Evolutionary conservation across 2,888 invertebrate genomes (phyloP), one percentile per base, ranked within the genome.

Genomic region (Protodeltote pygarga): DNA sequence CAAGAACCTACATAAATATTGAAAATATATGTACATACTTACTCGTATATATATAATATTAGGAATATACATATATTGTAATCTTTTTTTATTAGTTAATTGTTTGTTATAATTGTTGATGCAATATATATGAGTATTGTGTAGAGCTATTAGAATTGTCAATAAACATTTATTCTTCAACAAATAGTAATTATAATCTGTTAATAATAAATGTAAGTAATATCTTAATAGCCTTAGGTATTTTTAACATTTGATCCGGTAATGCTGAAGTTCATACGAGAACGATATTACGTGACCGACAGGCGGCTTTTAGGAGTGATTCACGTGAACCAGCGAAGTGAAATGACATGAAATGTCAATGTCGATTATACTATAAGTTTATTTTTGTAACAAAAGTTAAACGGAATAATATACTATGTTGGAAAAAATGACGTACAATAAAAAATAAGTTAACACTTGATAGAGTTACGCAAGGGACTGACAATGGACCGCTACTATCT

Each of bases 331-430:
- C 47, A 34, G 33, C 44, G 45, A 46, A 45, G 45, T 53, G 32
- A 44, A 45, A 49, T 32, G 46, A 61, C 73, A 73, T 61, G 68
- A 75, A 77, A 73, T 75, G 71, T 62, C 78, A 75, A 68, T 65
- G 63, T 48, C 57, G 33, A 40, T 31, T 14, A 31, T 8, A 20
- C 15, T 17, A 24, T 25, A 11, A 50, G 10, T 11, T 9, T 8
- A 20, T 11, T 47, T 38, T 20, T 38, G 16, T 25, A 16, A 33
- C 23, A 9, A 13, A 33, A 33, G 14, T 27, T 6, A n/a, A 6
- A 24, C 9, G 9, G 1, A 9, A 38, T 13, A 6, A 11, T 29
- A 9, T 10, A 21, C 15, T n/a, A n/a, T 29, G 3, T 17, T 28
- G 5, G 14, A 24, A 5, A 4, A 28, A 8, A 16, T 17, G n/a